Base-by-base conservation (phyloP, 2,888 invertebrate species). In the Acleris laterana region DNA sequence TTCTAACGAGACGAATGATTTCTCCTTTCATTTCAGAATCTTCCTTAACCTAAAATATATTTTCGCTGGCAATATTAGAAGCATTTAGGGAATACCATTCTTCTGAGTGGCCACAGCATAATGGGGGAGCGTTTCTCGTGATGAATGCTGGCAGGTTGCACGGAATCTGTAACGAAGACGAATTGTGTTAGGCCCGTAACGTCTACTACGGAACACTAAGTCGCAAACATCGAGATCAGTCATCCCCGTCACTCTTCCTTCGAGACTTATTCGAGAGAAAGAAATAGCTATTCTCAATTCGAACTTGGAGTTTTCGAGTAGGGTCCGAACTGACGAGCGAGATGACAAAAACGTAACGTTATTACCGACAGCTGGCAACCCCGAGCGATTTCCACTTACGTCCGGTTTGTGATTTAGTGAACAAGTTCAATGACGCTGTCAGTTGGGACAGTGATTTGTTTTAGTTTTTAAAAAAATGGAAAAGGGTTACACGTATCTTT, bases 111-210 rank as follows among this genome's bases (percentile, higher is more conserved):
- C 56, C 69, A 62, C 59, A 68, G 69, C 67, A 65, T 68, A 64
- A 60, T 72, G 62, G 72, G 74, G 75, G 75, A 75, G 73, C 70
- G 63, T 51, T 78, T 77, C 74, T 74, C 70, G 78, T 87, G 85
- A 87, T 82, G 81, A 81, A 87, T 86, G 85, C 78, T 77, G 77
- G 77, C 77, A 78, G 80, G 73, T 78, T 74, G 76, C 72, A 72
- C 73, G 72, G 57, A 67, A 60, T 68, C 63, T 67, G 77, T 85
- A 88, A 88, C 88, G 86, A 89, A 88, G 88, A 88, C 78, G 76
- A 74, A 88, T 89, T 70, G 82, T 72, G 74, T 74, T 75, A 4
- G 3, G 11, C 13, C 38, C 13, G 38, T 4, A 38, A 38, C 38
- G 38, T 38, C 13, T 38, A 38, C 11, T 38, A 38, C 13, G 13